A percentile compares a stretch with the other conserved stretches of the same genome.
These are phyloP conservation scores for Corythaeola cristata DNA, from an alignment of 2,113 vertebrate species.

Conservation along the genomic window DNA sequence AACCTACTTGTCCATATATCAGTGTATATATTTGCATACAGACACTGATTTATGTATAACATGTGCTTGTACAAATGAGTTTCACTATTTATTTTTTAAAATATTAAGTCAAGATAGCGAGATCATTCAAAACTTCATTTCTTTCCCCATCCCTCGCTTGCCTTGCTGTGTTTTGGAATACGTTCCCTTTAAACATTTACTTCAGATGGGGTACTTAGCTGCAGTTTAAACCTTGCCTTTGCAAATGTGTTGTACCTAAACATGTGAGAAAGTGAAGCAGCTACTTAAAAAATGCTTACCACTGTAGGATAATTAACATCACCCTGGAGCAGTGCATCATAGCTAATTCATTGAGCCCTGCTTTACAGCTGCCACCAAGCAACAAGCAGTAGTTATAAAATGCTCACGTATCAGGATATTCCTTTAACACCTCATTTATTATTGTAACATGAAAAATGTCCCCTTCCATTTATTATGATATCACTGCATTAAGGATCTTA, in stretches of 20 bases:
- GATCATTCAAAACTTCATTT: neutral
- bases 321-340: slow-evolving; percentile 7
- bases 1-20: neutral
- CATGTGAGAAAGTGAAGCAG: slow-evolving; percentile 6
- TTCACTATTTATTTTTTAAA: neutral
- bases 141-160: neutral
- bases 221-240: neutral
- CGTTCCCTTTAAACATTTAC: neutral
- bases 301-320: slow-evolving; percentile 35
- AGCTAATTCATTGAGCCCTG: slow-evolving; percentile 55
- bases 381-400: slow-evolving; percentile 56
- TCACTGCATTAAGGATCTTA: slow-evolving; percentile 34
- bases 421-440: slow-evolving; percentile 64
- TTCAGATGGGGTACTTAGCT: neutral
- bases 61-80: neutral
- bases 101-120: neutral
- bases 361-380: slow-evolving; percentile 63
- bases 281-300: slow-evolving; percentile 44
- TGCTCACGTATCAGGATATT: slow-evolving; percentile 53
- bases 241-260: neutral
- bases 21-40: neutral
- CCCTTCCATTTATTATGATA: slow-evolving; percentile 39
- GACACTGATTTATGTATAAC: neutral
- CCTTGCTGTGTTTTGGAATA: neutral
- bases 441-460: slow-evolving; percentile 60